These are phyloP conservation scores for Cyclopterus lumpus DNA, from an alignment of 2,797 vertebrate species.

Conservation along the genomic window DNA sequence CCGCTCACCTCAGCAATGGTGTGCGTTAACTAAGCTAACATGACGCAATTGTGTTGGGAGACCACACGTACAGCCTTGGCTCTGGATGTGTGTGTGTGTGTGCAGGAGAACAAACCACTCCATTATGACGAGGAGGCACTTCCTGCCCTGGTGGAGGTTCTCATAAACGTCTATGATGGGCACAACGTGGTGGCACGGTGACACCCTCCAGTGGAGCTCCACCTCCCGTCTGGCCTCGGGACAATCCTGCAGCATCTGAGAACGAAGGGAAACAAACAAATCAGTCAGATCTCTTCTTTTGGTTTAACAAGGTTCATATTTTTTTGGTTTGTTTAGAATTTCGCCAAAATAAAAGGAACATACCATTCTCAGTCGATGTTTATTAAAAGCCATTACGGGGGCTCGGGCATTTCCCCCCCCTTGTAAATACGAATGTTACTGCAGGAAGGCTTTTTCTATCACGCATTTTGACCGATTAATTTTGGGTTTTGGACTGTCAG, in stretches of 20 bases:
- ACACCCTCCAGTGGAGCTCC: conserved; percentile 91
- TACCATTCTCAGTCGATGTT: too few relatives aligned
- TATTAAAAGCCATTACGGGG: too few relatives aligned
- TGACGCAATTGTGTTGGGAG: background rate
- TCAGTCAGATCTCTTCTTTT: too few relatives aligned
- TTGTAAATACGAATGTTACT: too few relatives aligned
- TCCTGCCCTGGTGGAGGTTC: conserved; percentile 90
- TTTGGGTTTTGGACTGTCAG: background rate
- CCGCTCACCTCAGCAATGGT: conserved; percentile 15
- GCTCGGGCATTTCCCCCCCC: too few relatives aligned
- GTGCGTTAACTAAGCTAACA: conserved; percentile 4
- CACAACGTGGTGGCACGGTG: conserved; percentile 89
- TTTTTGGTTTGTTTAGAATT: too few relatives aligned
- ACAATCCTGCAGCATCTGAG: conserved; percentile 92
- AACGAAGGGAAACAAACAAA: background rate
- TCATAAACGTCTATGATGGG: conserved; percentile 92
- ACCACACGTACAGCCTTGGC: conserved; percentile 2
- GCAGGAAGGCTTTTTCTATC: too few relatives aligned
- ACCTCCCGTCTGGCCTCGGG: conserved; percentile 90
- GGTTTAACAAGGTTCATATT: too few relatives aligned
- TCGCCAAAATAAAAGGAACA: too few relatives aligned
- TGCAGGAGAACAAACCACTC: conserved; percentile 85
- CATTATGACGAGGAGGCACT: conserved; percentile 93
- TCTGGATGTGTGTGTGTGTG: background rate
- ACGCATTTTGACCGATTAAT: too few relatives aligned